phyloP scores from a whole-genome alignment of 1,140 invertebrate genomes.

The Drosophila tsacasi region DNA sequence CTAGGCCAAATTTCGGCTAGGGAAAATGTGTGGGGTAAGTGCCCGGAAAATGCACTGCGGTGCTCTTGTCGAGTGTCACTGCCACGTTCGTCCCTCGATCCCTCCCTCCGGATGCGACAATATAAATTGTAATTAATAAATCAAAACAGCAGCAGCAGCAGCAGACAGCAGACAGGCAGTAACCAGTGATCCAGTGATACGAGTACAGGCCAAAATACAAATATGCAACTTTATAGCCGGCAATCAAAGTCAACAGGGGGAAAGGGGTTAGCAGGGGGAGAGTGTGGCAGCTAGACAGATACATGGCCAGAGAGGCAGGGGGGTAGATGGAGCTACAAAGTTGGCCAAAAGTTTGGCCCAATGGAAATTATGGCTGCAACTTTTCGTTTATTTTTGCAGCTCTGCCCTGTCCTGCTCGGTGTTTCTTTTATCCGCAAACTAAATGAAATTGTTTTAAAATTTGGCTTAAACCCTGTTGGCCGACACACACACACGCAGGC shows the following conservation, averaged over 20 bases:
- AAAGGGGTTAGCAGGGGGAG: not conserved
- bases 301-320: slow-evolving; percentile 10
- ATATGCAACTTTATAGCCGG: slow-evolving; percentile 47
- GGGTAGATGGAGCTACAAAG: slow-evolving; percentile 16
- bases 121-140: slow-evolving; percentile 80
- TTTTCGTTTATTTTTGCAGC: slow-evolving; percentile 44
- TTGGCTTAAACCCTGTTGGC: slow-evolving; percentile 52
- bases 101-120: slow-evolving; percentile 50
- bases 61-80: slow-evolving; percentile 43
- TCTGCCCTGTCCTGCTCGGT: not conserved
- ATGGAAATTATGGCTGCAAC: slow-evolving; percentile 46
- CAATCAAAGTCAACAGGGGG: slow-evolving; percentile 40
- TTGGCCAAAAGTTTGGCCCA: slow-evolving; percentile 44
- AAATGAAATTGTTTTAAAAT: slow-evolving; percentile 73
- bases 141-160: slow-evolving; percentile 70
- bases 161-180: slow-evolving; percentile 27
- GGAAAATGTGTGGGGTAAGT: not conserved
- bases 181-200: slow-evolving; percentile 24
- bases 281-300: slow-evolving; percentile 6
- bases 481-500: slow-evolving; percentile 2
- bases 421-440: slow-evolving; percentile 46
- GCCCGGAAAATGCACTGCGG: slow-evolving; percentile 8
- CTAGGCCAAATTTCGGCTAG: not conserved
- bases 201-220: slow-evolving; percentile 34
- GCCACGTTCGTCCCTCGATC: slow-evolving; percentile 15